Base-by-base conservation (phyloP, 2,113 vertebrate genomes). In the Scopus umbretta region DNA sequence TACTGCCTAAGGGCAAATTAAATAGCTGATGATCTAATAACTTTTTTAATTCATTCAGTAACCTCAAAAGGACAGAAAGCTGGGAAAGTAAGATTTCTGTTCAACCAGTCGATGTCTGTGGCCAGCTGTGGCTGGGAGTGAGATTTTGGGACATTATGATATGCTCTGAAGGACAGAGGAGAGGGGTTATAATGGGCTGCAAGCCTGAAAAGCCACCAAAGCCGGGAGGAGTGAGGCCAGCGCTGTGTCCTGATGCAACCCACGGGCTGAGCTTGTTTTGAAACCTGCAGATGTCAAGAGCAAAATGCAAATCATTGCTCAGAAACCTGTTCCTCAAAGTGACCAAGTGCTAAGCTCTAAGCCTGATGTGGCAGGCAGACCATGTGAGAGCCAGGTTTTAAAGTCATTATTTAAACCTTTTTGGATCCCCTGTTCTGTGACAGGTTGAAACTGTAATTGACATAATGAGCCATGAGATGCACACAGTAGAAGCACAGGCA, bases 301-400 rank as follows among this genome's bases (percentile, higher is more conserved):
- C 53, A 84, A 61, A 80, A 47, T 5, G 4, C 29, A 36, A 27
- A 42, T 61, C 29, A 18, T 12, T 26, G 47, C 27, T 76, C 45
- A 55, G 42, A 62, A 53, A 36, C 21, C 42, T 66, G 26, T 29
- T 86, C 27, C 56, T 38, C 21, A 10, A 42, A 34, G 29, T 25
- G 23, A 19, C 68, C 1, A 2, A 3, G 2, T 6, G 13, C 55
- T 78, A 55, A 0, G 1, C 71, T 36, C 32, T 22, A 7, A 56
- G 40, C 22, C 53, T n/a, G n/a, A 34, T n/a, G 49, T 23, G 65
- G 32, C 26, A 17, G 38, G 23, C 12, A 50, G 32, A 47, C 16
- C 11, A 1, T 18, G 26, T 3, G 14, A 32, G 26, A 94, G n/a
- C 21, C 14, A 5, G 29, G 26, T 23, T 78, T 58, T 70, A 21